Evolutionary conservation across 2,888 invertebrate genomes (phyloP).

Genomic region (Phaonia tiefii): DNA sequence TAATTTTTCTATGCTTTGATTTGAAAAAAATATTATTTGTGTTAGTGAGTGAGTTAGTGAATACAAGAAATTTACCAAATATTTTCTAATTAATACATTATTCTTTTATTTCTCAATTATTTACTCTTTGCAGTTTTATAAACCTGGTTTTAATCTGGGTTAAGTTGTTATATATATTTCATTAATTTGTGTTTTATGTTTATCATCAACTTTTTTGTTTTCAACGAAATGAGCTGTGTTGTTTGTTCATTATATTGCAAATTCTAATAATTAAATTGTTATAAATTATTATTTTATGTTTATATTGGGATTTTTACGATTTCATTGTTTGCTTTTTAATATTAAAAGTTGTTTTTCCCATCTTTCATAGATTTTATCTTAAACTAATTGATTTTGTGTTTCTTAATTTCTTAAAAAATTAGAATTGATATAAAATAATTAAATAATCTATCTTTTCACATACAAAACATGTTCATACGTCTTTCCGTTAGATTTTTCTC

Average conservation of each 20-base stretch:
- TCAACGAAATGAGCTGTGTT: conserved; percentile 57
- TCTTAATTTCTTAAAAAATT: conserved; percentile 57
- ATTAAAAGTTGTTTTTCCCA: conserved; percentile 65
- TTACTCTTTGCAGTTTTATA: conserved; percentile 61
- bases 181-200: background rate
- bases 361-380: conserved; percentile 58
- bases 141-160: conserved; percentile 63
- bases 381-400: conserved; percentile 56
- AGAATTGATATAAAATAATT: conserved; percentile 65
- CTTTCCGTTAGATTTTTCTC: conserved; percentile 26
- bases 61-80: conserved; percentile 49
- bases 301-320: conserved; percentile 43
- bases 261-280: conserved; percentile 52
- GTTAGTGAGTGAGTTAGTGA: background rate
- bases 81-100: conserved; percentile 62
- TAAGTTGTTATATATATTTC: conserved; percentile 44
- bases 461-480: conserved; percentile 48
- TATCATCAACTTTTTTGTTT: conserved; percentile 51
- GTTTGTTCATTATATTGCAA: conserved; percentile 56
- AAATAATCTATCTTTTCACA: conserved; percentile 61
- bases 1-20: background rate
- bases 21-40: conserved; percentile 1
- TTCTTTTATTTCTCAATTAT: conserved; percentile 12
- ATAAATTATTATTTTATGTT: conserved; percentile 43
- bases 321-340: conserved; percentile 52